Evolutionary conservation across 2,888 invertebrate species (phyloP), one percentile per base, ranked within the genome.

Genomic region (Scrobipalpa costella): DNA sequence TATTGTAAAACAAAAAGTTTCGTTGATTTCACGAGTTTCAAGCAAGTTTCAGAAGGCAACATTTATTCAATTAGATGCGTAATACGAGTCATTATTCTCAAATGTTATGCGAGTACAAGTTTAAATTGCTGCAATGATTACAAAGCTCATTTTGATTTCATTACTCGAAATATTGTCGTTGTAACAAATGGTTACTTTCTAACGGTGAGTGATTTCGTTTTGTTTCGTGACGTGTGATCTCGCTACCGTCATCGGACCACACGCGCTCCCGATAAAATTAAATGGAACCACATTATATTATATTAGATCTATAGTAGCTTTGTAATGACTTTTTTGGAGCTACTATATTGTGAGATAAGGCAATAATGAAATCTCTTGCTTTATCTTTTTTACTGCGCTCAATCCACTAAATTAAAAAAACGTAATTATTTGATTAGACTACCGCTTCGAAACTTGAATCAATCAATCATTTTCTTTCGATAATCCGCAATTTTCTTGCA

Each of bases 241-340:
- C 77, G 70, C 85, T 84, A 83, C 85, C 76, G 80, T 77, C 76
- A 80, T 77, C 55, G 76, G 88, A 88, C 90, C 90, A 87, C 90
- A 89, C 88, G 85, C 86, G 81, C 78, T 76, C 79, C 81, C 80
- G 76, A 85, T 85, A 84, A 84, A 85, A 85, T 85, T 86, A 83
- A 86, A 85, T 76, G 80, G 83, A 83, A 86, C 84, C 81, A 81
- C 88, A 85, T 84, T 83, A 81, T 75, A 78, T 84, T 83, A 81
- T 62, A 47, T 60, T 79, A 79, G 78, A 75, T 78, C 76, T 75
- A 71, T 79, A 78, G 76, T 79, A 75, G 76, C 78, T 69, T 76
- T 76, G 34, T 79, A 85, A 86, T 84, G 79, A 80, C 83, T 81
- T 81, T 79, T 77, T 81, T 75, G 73, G 74, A 72, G 75, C 78